Conservation (phyloP, 1,140 invertebrate species). For the Listronotus bonariensis region DNA sequence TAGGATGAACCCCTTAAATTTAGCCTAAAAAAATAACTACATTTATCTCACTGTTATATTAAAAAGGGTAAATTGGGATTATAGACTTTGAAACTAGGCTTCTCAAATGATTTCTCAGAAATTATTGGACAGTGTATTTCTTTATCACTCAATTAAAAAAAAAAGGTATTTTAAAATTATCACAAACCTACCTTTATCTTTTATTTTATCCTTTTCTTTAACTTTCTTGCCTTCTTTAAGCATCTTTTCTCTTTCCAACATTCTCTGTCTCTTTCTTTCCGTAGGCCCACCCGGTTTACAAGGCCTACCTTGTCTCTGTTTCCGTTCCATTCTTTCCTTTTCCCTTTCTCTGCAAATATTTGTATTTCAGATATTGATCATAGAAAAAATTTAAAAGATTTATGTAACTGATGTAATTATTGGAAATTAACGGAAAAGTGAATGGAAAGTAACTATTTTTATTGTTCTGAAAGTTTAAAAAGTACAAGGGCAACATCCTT, state of each 20-base stretch:
- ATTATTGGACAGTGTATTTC: too few species aligned
- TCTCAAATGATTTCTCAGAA: too few species aligned
- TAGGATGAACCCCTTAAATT: too few species aligned
- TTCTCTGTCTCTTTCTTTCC: conserved; percentile 55
- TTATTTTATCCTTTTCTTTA: conserved; percentile 23
- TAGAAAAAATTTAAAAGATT: background rate
- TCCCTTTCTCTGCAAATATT: conserved; percentile 13
- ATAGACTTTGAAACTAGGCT: too few species aligned
- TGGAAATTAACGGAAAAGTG: too few species aligned
- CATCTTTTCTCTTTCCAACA: conserved; percentile 28
- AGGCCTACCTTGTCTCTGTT: conserved; percentile 53
- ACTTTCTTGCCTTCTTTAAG: conserved; percentile 33
- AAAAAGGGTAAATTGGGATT: too few species aligned
- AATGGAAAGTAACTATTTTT: too few species aligned
- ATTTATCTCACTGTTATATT: too few species aligned
- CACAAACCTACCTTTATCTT: conserved; percentile 11
- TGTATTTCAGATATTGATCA: background rate
- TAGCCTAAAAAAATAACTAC: too few species aligned
- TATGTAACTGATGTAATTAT: background rate
- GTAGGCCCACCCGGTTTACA: conserved; percentile 45
- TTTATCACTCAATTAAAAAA: too few species aligned
- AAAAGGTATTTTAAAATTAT: conserved; percentile 1
- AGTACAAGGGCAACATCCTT: too few species aligned
- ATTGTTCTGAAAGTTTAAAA: too few species aligned
- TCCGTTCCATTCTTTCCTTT: conserved; percentile 43